Evolutionary conservation across 2,797 vertebrate genomes (phyloP).

Genomic region (Loris lydekkerianus): DNA sequence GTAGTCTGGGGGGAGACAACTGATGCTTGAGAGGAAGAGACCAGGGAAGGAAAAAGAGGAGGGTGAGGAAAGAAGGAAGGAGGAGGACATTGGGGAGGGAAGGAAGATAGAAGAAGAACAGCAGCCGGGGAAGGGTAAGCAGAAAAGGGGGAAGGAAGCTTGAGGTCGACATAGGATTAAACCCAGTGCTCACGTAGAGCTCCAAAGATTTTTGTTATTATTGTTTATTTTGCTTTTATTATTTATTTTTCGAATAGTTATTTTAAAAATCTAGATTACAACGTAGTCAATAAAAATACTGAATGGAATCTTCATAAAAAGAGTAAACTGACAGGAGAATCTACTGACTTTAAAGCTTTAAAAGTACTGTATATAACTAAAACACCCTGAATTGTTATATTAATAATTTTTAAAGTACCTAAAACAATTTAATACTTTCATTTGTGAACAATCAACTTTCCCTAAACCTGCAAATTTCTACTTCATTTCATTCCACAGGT

Average conservation of each 20-base stretch:
- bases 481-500: not conserved
- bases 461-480: not conserved
- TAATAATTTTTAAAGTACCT: not conserved
- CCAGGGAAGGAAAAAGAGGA: not conserved
- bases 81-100: fast-evolving
- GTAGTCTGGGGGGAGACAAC: not conserved
- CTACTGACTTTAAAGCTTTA: not conserved
- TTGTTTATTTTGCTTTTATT: not conserved
- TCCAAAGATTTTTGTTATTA: not conserved
- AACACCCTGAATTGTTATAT: not conserved
- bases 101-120: not conserved
- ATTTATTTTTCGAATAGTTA: not conserved
- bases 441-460: not conserved
- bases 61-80: not conserved
- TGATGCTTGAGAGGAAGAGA: not conserved
- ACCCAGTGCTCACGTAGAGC: not conserved
- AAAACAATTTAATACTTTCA: not conserved
- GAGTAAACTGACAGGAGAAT: not conserved
- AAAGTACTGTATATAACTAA: not conserved
- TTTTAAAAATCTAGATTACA: not conserved
- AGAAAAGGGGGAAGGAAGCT: not conserved
- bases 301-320: not conserved
- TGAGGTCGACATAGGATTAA: not conserved
- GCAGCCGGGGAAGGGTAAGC: not conserved
- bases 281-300: not conserved